Evolutionary conservation across 2,888 invertebrate genomes (phyloP).

Genomic region (Xestia sexstrigata): DNA sequence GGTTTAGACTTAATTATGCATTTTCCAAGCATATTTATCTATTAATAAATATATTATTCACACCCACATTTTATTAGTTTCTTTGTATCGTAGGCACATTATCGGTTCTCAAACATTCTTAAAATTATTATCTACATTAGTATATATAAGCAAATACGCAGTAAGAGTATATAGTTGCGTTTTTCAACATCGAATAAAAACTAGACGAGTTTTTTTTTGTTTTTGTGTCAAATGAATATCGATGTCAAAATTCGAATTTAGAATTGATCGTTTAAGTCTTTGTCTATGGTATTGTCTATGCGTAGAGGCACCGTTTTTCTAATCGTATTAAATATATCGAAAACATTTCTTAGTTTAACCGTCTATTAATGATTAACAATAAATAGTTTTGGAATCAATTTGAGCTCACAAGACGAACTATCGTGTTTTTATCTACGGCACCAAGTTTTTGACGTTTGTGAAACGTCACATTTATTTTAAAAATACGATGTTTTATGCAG

Average conservation of each 20-base stretch:
- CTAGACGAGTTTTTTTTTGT: slow-evolving; percentile 43
- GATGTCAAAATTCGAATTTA: slow-evolving; percentile 58
- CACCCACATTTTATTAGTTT: slow-evolving; percentile 58
- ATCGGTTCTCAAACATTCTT: slow-evolving; percentile 62
- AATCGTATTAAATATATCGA: slow-evolving; percentile 68
- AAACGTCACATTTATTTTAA: slow-evolving; percentile 38
- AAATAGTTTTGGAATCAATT: slow-evolving; percentile 72
- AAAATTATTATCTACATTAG: slow-evolving; percentile 56
- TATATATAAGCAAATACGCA: slow-evolving; percentile 60
- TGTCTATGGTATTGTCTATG: slow-evolving; percentile 70
- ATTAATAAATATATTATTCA: slow-evolving; percentile 59
- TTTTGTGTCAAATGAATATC: slow-evolving; percentile 46
- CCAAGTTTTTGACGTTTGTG: slow-evolving; percentile 53
- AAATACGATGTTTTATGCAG: slow-evolving; percentile 55
- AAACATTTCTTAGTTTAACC: slow-evolving; percentile 65
- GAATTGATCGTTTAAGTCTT: slow-evolving; percentile 61
- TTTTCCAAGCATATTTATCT: slow-evolving; percentile 47
- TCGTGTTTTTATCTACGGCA: slow-evolving; percentile 56
- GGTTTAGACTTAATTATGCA: slow-evolving; percentile 29
- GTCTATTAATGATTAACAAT: slow-evolving; percentile 63
- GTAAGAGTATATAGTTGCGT: slow-evolving; percentile 58
- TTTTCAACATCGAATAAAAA: slow-evolving; percentile 61
- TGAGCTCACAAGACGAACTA: slow-evolving; percentile 68
- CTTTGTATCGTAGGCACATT: slow-evolving; percentile 67
- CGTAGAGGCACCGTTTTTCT: slow-evolving; percentile 66